Evolutionary conservation across 1,140 invertebrate species (phyloP).

Genomic region (Brachionus manjavacas): DNA sequence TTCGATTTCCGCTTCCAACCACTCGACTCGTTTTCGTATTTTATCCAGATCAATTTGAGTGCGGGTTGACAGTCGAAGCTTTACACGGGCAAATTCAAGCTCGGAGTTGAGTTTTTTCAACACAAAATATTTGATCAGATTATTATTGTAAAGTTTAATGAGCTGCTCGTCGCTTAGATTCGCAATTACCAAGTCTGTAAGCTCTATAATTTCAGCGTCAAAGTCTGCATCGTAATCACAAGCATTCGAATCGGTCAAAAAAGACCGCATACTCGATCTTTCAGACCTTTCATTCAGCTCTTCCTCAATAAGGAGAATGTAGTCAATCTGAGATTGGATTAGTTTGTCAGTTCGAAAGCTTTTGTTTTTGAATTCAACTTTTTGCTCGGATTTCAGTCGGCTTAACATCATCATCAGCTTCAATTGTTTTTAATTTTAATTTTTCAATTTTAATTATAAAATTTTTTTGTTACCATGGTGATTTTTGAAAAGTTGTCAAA

Average conservation of each 20-base stretch:
- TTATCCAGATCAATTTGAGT: neutral
- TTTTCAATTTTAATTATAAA: neutral
- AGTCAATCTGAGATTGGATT: conserved; percentile 8
- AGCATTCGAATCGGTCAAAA: neutral
- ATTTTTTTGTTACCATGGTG: neutral
- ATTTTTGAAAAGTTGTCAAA: neutral
- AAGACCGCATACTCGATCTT: neutral
- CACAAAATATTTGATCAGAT: neutral
- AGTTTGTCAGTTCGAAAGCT: neutral
- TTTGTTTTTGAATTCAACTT: neutral
- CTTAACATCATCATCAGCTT: neutral
- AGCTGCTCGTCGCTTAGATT: neutral
- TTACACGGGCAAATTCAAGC: neutral
- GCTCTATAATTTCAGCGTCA: neutral
- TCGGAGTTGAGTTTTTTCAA: conserved; percentile 9
- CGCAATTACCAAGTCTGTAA: neutral
- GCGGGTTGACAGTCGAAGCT: neutral
- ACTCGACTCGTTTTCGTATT: neutral
- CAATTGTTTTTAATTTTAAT: neutral
- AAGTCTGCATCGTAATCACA: neutral
- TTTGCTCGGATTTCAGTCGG: neutral
- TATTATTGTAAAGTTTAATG: neutral
- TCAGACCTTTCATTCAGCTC: neutral
- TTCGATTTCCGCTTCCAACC: conserved; percentile 7
- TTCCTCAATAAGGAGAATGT: neutral